Conservation (phyloP, 2,797 vertebrate species). For the Sebastes hubbsi region DNA sequence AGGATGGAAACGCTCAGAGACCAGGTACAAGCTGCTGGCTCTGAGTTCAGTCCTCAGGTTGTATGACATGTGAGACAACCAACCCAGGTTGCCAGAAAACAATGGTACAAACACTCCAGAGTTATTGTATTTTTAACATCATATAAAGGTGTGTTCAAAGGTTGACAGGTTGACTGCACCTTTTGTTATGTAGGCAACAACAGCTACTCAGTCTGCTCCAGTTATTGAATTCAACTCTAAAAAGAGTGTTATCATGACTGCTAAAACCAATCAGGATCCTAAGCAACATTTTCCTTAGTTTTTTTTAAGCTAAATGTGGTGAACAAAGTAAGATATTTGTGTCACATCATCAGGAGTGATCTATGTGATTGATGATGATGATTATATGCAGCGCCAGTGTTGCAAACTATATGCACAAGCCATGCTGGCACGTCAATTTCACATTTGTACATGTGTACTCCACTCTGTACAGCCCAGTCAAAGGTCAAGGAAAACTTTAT, state of each 20-base stretch:
- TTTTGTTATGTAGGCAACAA: neutral
- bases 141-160: neutral
- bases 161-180: neutral
- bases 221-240: too few relatives aligned
- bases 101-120: neutral
- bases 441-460: neutral
- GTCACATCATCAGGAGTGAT: neutral
- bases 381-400: accelerated
- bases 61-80: neutral
- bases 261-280: too few relatives aligned
- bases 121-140: neutral
- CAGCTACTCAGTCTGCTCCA: too few relatives aligned
- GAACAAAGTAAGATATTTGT: neutral
- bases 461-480: neutral
- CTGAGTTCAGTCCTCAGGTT: too few relatives aligned
- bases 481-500: too few relatives aligned
- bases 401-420: neutral
- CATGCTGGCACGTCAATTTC: neutral
- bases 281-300: neutral
- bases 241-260: too few relatives aligned
- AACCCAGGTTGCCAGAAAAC: neutral
- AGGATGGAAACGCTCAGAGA: constrained; percentile 79
- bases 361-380: neutral
- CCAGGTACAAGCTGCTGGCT: constrained; percentile 67
- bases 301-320: neutral